phyloP scores from a whole-genome alignment of 2,888 invertebrate species.

The Archaeoteleia sp. region DNA sequence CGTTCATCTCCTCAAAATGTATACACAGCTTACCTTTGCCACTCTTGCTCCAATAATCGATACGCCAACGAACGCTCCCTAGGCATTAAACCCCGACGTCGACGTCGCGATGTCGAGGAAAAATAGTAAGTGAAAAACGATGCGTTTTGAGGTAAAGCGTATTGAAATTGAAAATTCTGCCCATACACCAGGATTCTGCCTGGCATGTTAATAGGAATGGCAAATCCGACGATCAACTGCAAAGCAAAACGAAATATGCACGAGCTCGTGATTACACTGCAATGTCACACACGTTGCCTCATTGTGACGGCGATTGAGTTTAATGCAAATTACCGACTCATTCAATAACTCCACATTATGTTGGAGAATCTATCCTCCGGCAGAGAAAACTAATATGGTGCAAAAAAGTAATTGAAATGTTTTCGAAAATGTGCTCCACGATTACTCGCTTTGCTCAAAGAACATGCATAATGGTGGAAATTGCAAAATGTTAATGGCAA shows the following conservation, averaged over 20 bases:
- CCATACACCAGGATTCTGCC: slow-evolving; percentile 78
- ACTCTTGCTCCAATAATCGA: slow-evolving; percentile 72
- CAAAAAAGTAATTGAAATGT: no score
- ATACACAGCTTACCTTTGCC: slow-evolving; percentile 65
- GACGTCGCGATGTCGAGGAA: slow-evolving; percentile 64
- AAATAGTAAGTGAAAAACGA: slow-evolving; percentile 77
- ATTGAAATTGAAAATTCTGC: slow-evolving; percentile 82
- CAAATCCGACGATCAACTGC: slow-evolving; percentile 79
- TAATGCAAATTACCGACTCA: background rate
- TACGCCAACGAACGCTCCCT: slow-evolving; percentile 65
- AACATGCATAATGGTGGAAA: slow-evolving; percentile 28
- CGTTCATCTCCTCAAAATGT: slow-evolving; percentile 36
- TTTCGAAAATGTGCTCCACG: no score
- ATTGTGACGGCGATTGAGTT: background rate
- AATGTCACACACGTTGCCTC: background rate
- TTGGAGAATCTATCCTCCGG: no score
- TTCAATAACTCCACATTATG: no score
- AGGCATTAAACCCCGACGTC: slow-evolving; percentile 53
- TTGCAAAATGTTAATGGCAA: slow-evolving; percentile 19
- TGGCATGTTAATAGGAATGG: slow-evolving; percentile 77
- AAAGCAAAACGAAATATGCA: slow-evolving; percentile 52
- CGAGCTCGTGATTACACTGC: background rate
- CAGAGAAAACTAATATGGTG: no score
- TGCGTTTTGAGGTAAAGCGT: slow-evolving; percentile 77
- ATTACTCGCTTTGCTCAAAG: no score